Base-by-base conservation (phyloP, 2,113 vertebrate species). In the Lamprotornis superbus region DNA sequence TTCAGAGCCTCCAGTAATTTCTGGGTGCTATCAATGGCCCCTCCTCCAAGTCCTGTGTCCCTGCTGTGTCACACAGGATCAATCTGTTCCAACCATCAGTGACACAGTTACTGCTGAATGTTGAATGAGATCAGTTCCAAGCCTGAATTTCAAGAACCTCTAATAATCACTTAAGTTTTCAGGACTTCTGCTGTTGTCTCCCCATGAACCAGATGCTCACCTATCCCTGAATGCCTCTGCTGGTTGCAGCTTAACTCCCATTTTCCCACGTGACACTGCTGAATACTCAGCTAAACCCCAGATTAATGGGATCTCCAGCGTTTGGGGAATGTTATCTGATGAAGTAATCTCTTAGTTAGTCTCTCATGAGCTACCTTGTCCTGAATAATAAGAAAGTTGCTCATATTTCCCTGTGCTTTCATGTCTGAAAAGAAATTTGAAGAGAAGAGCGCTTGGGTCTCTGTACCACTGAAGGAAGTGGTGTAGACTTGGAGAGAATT, bases 301-400 rank as follows among this genome's bases (percentile, higher is more conserved):
- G 85, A 90, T 94, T 95, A 95, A 53, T 49, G 85, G 77, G 88
- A 94, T 94, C 85, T 70, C 39, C 82, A 67, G 90, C 67, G 4
- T 53, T 94, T 93, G 71, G 79, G 42, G 75, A 80, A 83, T 65
- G 75, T 69, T 91, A 86, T 57, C 95, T 80, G 79, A 73, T 93
- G 85, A 90, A 65, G 35, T 88, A 86, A 93, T 75, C 94, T 68
- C 70, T 49, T n/a, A 25, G 61, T 76, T 87, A 75, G 90, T 57
- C 71, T 85, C 70, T 69, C 57, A 37, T 2, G 19, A 79, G 61
- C 79, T 69, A 39, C 55, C 49, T 40, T n/a, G 31, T n/a, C 28
- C 73, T 87, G 74, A 85, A 88, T 84, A 52, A 76, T 57, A 79
- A 69, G 37, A 76, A 73, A 90, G 69, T 53, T 57, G 63, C 20